Percentiles rank a stretch among this genome's conserved stretches.
Evolutionary conservation across 2,888 invertebrate genomes (phyloP).

Genomic region (Furcula furcula): DNA sequence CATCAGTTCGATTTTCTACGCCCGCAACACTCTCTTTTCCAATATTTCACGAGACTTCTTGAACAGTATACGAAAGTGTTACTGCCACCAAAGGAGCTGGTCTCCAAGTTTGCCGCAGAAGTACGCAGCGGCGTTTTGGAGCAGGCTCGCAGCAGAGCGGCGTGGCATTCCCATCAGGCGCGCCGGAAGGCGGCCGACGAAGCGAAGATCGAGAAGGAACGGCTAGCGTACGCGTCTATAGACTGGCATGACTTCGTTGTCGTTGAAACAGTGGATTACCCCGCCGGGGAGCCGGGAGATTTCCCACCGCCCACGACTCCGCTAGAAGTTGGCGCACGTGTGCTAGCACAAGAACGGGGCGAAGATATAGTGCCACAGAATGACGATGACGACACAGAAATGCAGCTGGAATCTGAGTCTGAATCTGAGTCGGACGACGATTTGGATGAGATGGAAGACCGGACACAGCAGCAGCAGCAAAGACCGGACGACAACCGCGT

Average conservation of each 20-base stretch:
- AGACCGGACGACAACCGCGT: constrained; percentile 79
- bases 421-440: constrained; percentile 77
- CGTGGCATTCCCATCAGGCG: constrained; percentile 98
- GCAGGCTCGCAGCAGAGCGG: constrained; percentile 96
- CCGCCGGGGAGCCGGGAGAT: constrained; percentile 96
- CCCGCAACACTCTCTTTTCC: constrained; percentile 98
- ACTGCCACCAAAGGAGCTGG: constrained; percentile 96
- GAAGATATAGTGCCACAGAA: constrained; percentile 82
- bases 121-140: constrained; percentile 87
- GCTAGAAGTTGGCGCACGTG: constrained; percentile 97
- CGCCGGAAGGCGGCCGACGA: constrained; percentile 96
- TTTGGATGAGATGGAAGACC: constrained; percentile 86
- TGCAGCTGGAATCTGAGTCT: constrained; percentile 94
- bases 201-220: constrained; percentile 96
- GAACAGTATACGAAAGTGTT: constrained; percentile 99
- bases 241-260: constrained; percentile 99
- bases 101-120: constrained; percentile 90
- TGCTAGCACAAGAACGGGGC: constrained; percentile 90
- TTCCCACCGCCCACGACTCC: constrained; percentile 99
- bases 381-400: constrained; percentile 90
- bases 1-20: constrained; percentile 99
- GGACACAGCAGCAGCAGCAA: constrained; percentile 69
- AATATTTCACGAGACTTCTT: constrained; percentile 98
- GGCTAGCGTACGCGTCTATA: constrained; percentile 97
- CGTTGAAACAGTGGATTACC: constrained; percentile 99